Evolutionary conservation across 2,888 invertebrate genomes (phyloP).

Genomic region (Ichneumoninae sp.): DNA sequence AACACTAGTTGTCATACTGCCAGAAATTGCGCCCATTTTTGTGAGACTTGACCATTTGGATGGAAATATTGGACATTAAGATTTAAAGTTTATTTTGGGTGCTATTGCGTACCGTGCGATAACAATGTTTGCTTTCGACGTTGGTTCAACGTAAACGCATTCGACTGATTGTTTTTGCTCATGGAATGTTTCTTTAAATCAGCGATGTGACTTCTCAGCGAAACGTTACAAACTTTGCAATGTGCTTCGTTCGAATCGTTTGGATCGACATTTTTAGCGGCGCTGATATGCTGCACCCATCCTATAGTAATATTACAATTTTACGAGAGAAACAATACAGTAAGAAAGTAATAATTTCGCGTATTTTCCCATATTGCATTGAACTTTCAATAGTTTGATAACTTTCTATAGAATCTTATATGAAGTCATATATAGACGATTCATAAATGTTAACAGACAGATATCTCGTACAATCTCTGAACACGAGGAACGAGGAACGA

Average conservation of each 20-base stretch:
- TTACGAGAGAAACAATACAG: neutral
- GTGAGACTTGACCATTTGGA: neutral
- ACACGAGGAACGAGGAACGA: too few species aligned
- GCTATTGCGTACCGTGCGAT: conserved; percentile 48
- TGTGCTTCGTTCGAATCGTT: neutral
- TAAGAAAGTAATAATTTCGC: neutral
- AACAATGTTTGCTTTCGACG: conserved; percentile 1
- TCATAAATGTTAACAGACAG: too few species aligned
- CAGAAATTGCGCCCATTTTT: too few species aligned
- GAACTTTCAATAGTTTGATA: neutral
- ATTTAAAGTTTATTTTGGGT: conserved; percentile 26
- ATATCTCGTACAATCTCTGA: too few species aligned
- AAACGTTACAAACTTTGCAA: neutral
- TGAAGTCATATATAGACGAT: neutral
- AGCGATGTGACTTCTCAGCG: conserved; percentile 6
- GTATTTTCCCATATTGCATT: conserved; percentile 9
- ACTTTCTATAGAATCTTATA: too few species aligned
- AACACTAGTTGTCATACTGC: too few species aligned
- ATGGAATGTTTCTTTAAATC: neutral
- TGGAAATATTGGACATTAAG: neutral
- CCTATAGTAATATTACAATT: neutral
- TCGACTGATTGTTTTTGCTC: neutral
- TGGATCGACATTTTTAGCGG: neutral
- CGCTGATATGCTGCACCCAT: conserved; percentile 5
- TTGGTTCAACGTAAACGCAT: neutral